Evolutionary conservation across 1,140 invertebrate species (phyloP).

Genomic region (Drosophila suzukii): DNA sequence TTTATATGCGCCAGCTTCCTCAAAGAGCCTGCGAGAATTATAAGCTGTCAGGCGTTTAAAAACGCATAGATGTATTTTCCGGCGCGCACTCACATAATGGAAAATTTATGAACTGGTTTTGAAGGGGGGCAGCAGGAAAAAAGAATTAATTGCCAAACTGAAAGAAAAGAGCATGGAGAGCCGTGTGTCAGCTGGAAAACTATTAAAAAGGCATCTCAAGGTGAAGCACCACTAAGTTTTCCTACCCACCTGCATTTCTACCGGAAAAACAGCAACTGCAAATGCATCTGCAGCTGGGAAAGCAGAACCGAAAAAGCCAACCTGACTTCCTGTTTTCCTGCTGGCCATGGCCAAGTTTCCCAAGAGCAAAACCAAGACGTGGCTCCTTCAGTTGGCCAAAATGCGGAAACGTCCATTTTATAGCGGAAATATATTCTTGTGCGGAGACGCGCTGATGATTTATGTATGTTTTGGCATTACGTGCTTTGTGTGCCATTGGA

Average conservation of each 20-base stretch:
- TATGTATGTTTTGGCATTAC: slow-evolving; percentile 80
- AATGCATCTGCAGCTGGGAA: slow-evolving; percentile 26
- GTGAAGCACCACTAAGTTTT: slow-evolving; percentile 33
- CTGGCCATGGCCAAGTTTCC: slow-evolving; percentile 3
- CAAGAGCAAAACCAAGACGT: slow-evolving; percentile 18
- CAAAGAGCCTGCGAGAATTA: slow-evolving; percentile 46
- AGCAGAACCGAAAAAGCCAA: slow-evolving; percentile 34
- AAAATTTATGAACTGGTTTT: slow-evolving; percentile 72
- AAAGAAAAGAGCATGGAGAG: slow-evolving; percentile 28
- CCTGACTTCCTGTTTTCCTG: slow-evolving; percentile 74
- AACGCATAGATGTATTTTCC: slow-evolving; percentile 80
- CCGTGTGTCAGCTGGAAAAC: slow-evolving; percentile 69
- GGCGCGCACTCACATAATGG: slow-evolving; percentile 56
- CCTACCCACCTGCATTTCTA: slow-evolving; percentile 70
- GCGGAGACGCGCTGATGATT: slow-evolving; percentile 77
- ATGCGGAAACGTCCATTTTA: slow-evolving; percentile 80
- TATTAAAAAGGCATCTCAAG: slow-evolving; percentile 74
- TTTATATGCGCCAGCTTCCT: slow-evolving; percentile 53
- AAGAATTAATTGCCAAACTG: slow-evolving; percentile 68
- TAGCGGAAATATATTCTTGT: slow-evolving; percentile 83
- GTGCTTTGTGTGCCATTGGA: slow-evolving; percentile 63
- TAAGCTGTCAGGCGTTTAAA: slow-evolving; percentile 70
- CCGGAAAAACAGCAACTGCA: slow-evolving; percentile 28
- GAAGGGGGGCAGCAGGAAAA: slow-evolving; percentile 23
- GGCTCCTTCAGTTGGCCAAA: slow-evolving; percentile 52